Conservation (phyloP, 1,140 invertebrate species). For the Drosophila rhopaloa region DNA sequence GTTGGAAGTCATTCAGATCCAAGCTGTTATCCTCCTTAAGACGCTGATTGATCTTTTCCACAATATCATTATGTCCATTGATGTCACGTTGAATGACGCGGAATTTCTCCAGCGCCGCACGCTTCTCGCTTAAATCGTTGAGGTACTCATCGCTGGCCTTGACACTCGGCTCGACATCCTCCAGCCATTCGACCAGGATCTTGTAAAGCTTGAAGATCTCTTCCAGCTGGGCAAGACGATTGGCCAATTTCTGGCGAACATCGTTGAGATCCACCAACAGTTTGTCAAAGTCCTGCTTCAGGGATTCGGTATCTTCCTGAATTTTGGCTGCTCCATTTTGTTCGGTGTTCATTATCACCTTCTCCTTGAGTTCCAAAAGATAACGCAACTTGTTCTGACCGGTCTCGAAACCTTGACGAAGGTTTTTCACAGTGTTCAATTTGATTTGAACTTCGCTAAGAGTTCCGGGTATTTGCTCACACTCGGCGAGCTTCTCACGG, state of each 20-base stretch:
- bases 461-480: slow-evolving; percentile 90
- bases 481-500: slow-evolving; percentile 92
- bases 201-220: slow-evolving; percentile 93
- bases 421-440: slow-evolving; percentile 92
- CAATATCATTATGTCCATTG: slow-evolving; percentile 89
- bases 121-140: slow-evolving; percentile 95
- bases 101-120: slow-evolving; percentile 93
- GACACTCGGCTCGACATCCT: slow-evolving; percentile 93
- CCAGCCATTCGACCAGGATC: slow-evolving; percentile 92
- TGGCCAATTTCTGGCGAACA: slow-evolving; percentile 89
- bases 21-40: slow-evolving; percentile 88
- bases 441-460: slow-evolving; percentile 93
- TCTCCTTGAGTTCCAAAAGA: slow-evolving; percentile 95
- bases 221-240: slow-evolving; percentile 90
- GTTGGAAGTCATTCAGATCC: slow-evolving; percentile 88
- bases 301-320: slow-evolving; percentile 94
- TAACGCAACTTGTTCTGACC: slow-evolving; percentile 96
- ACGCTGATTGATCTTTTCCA: slow-evolving; percentile 89
- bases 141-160: slow-evolving; percentile 89
- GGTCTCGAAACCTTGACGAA: slow-evolving; percentile 94
- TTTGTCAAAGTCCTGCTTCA: slow-evolving; percentile 95
- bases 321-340: slow-evolving; percentile 93
- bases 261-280: slow-evolving; percentile 92
- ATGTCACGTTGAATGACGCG: slow-evolving; percentile 91
- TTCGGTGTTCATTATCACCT: slow-evolving; percentile 96